Evolutionary conservation across 2,888 invertebrate species (phyloP).

Genomic region (Dynastes grantii): DNA sequence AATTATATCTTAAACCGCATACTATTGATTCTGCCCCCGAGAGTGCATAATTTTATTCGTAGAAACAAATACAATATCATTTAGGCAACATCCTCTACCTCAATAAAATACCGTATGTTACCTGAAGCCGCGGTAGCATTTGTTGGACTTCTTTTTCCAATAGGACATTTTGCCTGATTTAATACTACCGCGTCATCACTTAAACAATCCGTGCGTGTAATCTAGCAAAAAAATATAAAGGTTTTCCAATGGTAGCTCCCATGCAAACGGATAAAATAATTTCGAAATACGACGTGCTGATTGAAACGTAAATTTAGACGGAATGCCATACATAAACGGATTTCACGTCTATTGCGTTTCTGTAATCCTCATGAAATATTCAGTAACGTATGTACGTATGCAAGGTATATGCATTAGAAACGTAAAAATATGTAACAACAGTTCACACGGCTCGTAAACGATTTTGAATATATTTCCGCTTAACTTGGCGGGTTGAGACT

Average conservation of each 20-base stretch:
- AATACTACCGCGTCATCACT: background rate
- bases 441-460: background rate
- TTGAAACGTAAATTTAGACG: too few species aligned
- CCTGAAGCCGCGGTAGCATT: constrained; percentile 23
- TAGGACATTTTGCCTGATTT: constrained; percentile 1
- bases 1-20: too few species aligned
- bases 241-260: background rate
- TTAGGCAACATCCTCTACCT: background rate
- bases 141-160: constrained; percentile 29
- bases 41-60: too few species aligned
- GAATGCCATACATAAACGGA: too few species aligned
- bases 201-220: background rate
- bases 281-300: background rate
- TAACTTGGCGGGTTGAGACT: too few species aligned
- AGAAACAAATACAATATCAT: too few species aligned
- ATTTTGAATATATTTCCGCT: too few species aligned
- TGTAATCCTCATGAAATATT: background rate
- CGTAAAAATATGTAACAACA: background rate
- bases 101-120: constrained; percentile 18
- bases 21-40: too few species aligned
- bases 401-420: background rate
- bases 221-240: too few species aligned
- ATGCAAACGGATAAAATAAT: background rate
- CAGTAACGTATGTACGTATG: background rate
- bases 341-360: too few species aligned